Conservation (phyloP, 1,140 invertebrate species). For the Ips nitidus region DNA sequence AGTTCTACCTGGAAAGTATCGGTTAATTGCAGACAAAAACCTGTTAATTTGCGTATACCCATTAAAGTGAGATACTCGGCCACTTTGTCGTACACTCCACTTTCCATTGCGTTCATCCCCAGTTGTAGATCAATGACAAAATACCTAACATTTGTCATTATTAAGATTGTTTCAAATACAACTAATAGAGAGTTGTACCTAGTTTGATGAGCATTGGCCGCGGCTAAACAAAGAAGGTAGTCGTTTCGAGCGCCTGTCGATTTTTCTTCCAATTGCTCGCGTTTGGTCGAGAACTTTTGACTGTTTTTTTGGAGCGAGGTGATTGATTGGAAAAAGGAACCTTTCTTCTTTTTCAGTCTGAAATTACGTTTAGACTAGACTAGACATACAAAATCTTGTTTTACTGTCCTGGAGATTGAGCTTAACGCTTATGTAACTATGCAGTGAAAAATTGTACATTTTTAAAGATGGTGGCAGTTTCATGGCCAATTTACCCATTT, state of each 20-base stretch:
- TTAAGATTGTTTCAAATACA: not conserved
- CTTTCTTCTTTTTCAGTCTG: constrained; percentile 94
- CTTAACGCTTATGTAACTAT: too few species aligned
- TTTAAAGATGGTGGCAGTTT: too few species aligned
- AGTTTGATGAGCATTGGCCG: constrained; percentile 94
- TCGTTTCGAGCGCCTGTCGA: constrained; percentile 93
- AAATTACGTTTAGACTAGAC: too few species aligned
- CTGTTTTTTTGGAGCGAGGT: constrained; percentile 95
- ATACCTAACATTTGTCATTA: constrained; percentile 56
- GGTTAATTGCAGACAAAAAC: not conserved
- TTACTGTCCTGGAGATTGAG: too few species aligned
- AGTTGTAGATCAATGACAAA: constrained; percentile 88
- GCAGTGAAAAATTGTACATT: too few species aligned
- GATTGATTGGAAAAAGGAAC: constrained; percentile 94
- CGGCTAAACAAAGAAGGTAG: constrained; percentile 85
- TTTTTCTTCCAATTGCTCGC: constrained; percentile 90
- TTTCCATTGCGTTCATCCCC: constrained; percentile 83
- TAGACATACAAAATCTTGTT: too few species aligned
- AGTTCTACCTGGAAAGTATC: constrained; percentile 67
- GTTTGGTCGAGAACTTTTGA: constrained; percentile 90
- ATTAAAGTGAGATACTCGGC: constrained; percentile 36
- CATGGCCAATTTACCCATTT: too few species aligned
- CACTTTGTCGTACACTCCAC: constrained; percentile 88
- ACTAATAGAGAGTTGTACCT: constrained; percentile 49
- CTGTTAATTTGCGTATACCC: constrained; percentile 17